Evolutionary conservation across 1,140 invertebrate genomes (phyloP).

Genomic region (Trialeurodes vaporariorum): DNA sequence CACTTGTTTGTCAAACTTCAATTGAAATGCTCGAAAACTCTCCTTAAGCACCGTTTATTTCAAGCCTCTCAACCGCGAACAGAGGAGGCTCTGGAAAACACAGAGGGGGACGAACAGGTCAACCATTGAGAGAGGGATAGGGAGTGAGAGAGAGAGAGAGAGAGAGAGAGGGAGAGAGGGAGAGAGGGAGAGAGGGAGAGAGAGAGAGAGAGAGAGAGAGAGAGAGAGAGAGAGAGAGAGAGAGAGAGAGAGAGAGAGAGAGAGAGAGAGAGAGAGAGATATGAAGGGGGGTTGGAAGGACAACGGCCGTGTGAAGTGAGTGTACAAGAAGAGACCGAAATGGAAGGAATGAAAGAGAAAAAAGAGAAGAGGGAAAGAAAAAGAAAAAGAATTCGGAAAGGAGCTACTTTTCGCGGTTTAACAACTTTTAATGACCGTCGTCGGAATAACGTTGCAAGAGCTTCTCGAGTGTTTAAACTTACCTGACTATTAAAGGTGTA

Average conservation of each 20-base stretch:
- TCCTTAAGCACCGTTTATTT: not conserved
- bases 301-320: not conserved
- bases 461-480: too few species aligned
- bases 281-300: not conserved
- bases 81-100: not conserved
- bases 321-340: not conserved
- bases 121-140: not conserved
- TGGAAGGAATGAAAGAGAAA: not conserved
- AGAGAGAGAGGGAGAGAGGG: not conserved
- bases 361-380: not conserved
- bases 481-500: too few species aligned
- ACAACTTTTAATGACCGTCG: too few species aligned
- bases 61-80: not conserved
- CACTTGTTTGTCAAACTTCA: too few species aligned
- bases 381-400: too few species aligned
- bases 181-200: not conserved
- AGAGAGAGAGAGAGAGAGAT: not conserved
- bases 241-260: not conserved
- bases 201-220: not conserved
- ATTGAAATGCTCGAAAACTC: not conserved
- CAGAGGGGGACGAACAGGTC: not conserved
- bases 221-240: not conserved
- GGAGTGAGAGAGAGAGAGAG: not conserved
- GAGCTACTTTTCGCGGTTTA: too few species aligned
- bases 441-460: too few species aligned